These are phyloP conservation scores for Zoanthus sociatus DNA, from an alignment of 92 coral and sea anemone species.

Conservation along the genomic window DNA sequence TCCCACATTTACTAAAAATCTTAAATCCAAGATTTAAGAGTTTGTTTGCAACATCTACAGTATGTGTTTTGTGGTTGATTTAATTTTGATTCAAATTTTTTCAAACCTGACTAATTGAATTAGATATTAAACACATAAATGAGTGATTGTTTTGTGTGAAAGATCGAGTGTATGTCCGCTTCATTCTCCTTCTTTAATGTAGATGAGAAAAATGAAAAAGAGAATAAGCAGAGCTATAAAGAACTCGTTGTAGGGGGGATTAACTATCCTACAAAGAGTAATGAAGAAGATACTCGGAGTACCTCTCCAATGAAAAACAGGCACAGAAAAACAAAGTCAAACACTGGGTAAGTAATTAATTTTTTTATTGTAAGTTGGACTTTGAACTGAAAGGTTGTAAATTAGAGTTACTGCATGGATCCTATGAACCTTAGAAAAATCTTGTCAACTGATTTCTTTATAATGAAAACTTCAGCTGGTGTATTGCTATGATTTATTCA, in stretches of 20 bases:
- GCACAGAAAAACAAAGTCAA: constrained; percentile 61
- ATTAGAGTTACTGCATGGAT: neutral
- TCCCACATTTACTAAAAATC: too few relatives aligned
- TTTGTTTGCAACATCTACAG: too few relatives aligned
- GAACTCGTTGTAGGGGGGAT: constrained; percentile 55
- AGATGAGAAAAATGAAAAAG: constrained; percentile 74
- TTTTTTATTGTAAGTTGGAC: neutral
- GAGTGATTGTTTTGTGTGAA: neutral
- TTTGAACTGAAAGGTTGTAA: neutral
- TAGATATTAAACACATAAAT: too few relatives aligned
- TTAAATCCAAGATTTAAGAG: too few relatives aligned
- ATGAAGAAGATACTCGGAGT: constrained; percentile 31
- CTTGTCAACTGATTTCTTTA: too few relatives aligned
- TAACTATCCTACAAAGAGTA: constrained; percentile 31
- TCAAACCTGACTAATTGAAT: too few relatives aligned
- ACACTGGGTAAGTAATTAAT: constrained; percentile 48
- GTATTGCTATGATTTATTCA: too few relatives aligned
- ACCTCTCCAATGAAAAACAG: constrained; percentile 70
- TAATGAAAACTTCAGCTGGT: too few relatives aligned
- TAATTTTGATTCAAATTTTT: too few relatives aligned
- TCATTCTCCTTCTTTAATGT: neutral
- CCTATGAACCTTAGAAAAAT: too few relatives aligned
- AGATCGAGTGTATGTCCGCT: neutral
- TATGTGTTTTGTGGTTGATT: too few relatives aligned
- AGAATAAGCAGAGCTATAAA: constrained; percentile 80